phyloP scores from a whole-genome alignment of 2,113 vertebrate genomes.

The Peromyscus californicus region DNA sequence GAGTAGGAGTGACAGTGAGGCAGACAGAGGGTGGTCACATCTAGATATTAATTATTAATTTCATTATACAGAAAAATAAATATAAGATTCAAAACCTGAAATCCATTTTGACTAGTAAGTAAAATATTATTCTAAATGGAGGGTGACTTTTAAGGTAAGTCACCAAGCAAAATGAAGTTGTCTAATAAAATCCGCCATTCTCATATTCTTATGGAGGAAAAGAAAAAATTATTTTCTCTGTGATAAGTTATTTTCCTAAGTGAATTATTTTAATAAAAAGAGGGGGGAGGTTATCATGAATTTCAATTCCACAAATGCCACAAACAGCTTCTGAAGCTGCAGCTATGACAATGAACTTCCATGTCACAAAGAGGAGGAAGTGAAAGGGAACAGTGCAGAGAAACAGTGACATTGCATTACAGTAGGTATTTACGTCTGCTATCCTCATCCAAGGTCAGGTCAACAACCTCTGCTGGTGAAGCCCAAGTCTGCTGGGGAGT shows the following conservation, averaged over 20 bases:
- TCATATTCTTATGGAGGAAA: conserved; percentile 71
- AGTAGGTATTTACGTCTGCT: conserved; percentile 96
- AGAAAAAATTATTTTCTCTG: conserved; percentile 78
- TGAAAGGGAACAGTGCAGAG: conserved; percentile 77
- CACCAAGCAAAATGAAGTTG: conserved; percentile 73
- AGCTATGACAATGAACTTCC: conserved; percentile 79
- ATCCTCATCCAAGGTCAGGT: conserved; percentile 98
- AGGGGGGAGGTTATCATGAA: conserved; percentile 58
- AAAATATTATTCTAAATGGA: conserved; percentile 75
- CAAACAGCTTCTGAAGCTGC: conserved; percentile 85
- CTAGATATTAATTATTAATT: conserved; percentile 73
- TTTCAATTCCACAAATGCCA: conserved; percentile 82
- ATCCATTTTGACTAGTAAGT: conserved; percentile 79
- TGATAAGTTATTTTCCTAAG: conserved; percentile 75
- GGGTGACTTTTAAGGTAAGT: conserved; percentile 65
- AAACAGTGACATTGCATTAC: conserved; percentile 90
- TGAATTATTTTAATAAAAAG: conserved; percentile 64
- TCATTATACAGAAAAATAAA: conserved; percentile 86
- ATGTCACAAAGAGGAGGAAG: conserved; percentile 79
- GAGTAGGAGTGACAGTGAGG: conserved; percentile 74
- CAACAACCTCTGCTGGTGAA: conserved; percentile 96
- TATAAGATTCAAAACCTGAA: conserved; percentile 79
- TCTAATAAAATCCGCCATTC: conserved; percentile 78
- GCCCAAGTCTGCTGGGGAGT: conserved; percentile 94
- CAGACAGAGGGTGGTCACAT: conserved; percentile 75